These are phyloP conservation scores for Siphamia tubifer DNA, from an alignment of 2,113 vertebrate genomes.

Conservation along the genomic window DNA sequence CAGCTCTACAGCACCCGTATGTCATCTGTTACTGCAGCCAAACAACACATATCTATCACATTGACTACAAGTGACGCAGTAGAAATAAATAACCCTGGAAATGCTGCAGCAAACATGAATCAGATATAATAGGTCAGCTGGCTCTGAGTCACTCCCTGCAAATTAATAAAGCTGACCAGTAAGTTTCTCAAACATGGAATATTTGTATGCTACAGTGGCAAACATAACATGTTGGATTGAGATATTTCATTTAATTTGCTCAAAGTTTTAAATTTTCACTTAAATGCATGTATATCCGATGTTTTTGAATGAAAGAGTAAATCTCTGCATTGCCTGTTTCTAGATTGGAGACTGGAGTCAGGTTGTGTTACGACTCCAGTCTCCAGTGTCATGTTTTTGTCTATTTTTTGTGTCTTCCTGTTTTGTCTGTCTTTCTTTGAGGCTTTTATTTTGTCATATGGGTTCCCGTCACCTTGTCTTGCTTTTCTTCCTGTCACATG, in stretches of 20 bases:
- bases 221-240: neutral
- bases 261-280: too few species aligned
- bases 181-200: conserved; percentile 27
- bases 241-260: neutral
- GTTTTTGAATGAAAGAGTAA: too few species aligned
- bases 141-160: neutral
- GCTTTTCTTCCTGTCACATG: too few species aligned
- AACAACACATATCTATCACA: neutral
- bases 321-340: too few species aligned
- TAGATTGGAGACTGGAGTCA: too few species aligned
- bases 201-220: neutral
- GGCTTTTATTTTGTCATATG: too few species aligned
- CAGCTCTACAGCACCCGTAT: neutral
- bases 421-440: too few species aligned
- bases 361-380: too few species aligned
- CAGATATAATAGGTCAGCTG: conserved; percentile 13
- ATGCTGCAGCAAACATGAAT: neutral
- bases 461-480: too few species aligned
- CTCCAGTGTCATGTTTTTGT: too few species aligned
- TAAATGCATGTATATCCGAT: too few species aligned
- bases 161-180: conserved; percentile 13
- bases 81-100: conserved; percentile 11
- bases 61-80: neutral
- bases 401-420: too few species aligned
- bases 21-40: neutral